Conservation (phyloP, 2,113 vertebrate species). For the Erythrocercus mccallii region DNA sequence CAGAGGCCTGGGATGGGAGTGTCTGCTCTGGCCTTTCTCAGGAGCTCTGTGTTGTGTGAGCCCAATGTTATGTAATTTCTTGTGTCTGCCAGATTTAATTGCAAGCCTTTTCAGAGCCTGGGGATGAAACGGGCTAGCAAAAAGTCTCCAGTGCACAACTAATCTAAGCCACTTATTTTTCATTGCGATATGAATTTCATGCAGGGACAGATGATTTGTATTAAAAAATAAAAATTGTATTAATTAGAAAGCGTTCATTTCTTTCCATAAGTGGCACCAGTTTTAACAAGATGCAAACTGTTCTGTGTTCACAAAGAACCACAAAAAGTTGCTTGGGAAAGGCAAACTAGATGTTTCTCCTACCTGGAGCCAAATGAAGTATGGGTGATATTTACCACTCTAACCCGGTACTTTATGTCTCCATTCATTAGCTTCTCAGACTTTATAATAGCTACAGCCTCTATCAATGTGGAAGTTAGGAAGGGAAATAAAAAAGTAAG, state of each 20-base stretch:
- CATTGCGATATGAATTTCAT: background rate
- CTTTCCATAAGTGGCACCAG: background rate
- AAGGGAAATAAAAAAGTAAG: background rate
- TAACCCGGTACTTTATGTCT: background rate
- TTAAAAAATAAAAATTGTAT: too few relatives aligned
- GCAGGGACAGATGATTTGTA: background rate
- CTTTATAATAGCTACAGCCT: background rate
- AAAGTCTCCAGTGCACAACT: background rate
- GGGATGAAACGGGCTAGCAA: background rate
- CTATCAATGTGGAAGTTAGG: background rate
- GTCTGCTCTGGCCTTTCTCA: background rate
- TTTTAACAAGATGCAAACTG: background rate
- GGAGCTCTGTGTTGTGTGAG: background rate
- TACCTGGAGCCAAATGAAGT: background rate
- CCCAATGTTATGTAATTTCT: background rate
- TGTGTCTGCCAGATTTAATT: background rate
- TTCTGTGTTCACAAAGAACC: background rate
- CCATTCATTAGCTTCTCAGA: background rate
- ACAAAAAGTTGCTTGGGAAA: background rate
- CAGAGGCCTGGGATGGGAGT: background rate
- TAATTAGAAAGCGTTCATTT: background rate
- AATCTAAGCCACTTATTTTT: background rate
- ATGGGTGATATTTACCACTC: background rate
- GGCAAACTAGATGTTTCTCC: background rate
- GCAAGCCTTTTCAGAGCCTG: background rate